Evolutionary conservation across 2,888 invertebrate species (phyloP), one percentile per base, ranked within the genome.

Genomic region (Temnothorax unifasciatus): DNA sequence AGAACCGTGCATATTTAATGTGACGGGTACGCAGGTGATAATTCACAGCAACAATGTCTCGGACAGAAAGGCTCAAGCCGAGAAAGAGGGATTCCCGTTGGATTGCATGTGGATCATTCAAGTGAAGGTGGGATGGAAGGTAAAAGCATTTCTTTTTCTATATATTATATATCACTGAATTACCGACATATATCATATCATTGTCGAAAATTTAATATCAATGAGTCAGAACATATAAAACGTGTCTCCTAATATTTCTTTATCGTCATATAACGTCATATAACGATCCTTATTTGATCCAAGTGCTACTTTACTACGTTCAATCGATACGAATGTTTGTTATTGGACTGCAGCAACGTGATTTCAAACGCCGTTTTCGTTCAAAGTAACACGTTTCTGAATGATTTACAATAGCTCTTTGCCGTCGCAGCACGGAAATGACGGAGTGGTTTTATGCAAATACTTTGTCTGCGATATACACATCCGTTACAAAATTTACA

Each of bases 91-190:
- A 82, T 95, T 96, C 82, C 96, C 97, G 0, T 94, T 97, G 68
- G 97, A 97, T 93, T 97, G 97, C 94, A 96, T 97, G 93, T 97
- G 97, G 97, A 95, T 96, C 83, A 96, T 97, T 77, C 95, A 95
- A 21, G 97, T 97, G 2, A 94, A 95, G 77, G 95, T 96, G 11
- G 96, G 96, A 18, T 96, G 96, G 96, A 96, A 96, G 96, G 97
- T 97, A 91, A 93, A 95, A 18, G 13, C 3, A 25, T 52, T 52
- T n/a, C 13, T 29, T 59, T 29, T 25, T 74, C 11, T 4, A 13
- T 4, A n/a, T 15, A 21, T 25, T 15, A 29, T 13, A 29, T 8
- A 29, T 64, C 21, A 15, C 3, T 25, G 44, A 47, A 66, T 44
- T 66, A 29, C 18, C 9, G 25, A 25, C 18, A 29, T 18, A 66